Conservation (phyloP, 2,888 invertebrate genomes). For the Lithosia quadra region DNA sequence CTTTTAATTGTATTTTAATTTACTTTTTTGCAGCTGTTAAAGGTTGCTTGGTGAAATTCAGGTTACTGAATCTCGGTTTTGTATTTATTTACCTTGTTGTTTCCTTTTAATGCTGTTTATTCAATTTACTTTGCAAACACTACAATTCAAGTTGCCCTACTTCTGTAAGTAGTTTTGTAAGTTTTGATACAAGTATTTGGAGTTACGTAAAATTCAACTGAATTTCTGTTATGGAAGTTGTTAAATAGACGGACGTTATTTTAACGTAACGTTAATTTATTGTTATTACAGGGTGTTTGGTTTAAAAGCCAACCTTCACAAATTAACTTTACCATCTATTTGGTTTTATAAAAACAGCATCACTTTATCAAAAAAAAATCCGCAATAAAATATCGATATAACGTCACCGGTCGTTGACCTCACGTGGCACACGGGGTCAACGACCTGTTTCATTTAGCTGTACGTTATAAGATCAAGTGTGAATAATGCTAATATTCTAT, state of each 20-base stretch:
- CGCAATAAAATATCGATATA: too few relatives aligned
- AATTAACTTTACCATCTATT: too few relatives aligned
- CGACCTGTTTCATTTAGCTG: too few relatives aligned
- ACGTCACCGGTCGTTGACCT: too few relatives aligned
- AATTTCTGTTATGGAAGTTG: too few relatives aligned
- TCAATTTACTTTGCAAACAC: background rate
- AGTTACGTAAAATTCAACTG: background rate
- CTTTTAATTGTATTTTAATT: background rate
- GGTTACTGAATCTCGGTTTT: background rate
- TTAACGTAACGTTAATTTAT: background rate
- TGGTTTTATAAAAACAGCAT: too few relatives aligned
- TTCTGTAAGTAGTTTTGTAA: background rate
- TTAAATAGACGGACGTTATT: background rate
- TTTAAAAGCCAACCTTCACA: too few relatives aligned
- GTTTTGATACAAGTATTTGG: background rate
- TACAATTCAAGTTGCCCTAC: background rate
- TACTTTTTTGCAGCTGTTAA: background rate
- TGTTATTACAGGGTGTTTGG: background rate
- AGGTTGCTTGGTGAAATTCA: background rate
- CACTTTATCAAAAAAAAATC: too few relatives aligned
- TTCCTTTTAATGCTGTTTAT: background rate
- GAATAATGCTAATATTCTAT: too few relatives aligned
- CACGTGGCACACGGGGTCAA: too few relatives aligned
- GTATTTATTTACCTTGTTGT: background rate
- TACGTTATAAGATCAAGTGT: too few relatives aligned